Evolutionary conservation across 2,797 vertebrate genomes (phyloP).

Genomic region (Trachops cirrhosus): DNA sequence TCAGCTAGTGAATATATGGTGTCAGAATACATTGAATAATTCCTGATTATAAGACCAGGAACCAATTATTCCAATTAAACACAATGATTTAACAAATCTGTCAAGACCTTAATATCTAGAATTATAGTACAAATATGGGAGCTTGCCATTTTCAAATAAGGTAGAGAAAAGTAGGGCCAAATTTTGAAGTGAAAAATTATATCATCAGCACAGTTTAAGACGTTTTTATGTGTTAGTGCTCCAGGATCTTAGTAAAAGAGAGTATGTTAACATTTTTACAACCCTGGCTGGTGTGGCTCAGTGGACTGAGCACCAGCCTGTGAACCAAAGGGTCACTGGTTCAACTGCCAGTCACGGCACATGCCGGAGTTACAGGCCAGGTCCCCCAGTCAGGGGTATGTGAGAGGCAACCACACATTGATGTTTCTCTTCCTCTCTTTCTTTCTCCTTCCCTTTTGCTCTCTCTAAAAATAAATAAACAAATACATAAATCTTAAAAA

Average conservation of each 20-base stretch:
- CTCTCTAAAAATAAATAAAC: no score
- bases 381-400: no score
- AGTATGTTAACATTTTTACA: not conserved
- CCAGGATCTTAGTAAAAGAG: not conserved
- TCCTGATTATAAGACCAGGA: conserved; percentile 7
- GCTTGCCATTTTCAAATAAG: not conserved
- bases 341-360: no score
- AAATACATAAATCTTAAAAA: no score
- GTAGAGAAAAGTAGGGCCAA: not conserved
- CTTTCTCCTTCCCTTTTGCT: no score
- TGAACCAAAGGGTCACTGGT: no score
- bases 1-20: not conserved
- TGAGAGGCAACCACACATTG: no score
- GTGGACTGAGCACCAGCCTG: no score
- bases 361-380: no score
- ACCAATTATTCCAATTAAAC: conserved; percentile 20
- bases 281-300: no score
- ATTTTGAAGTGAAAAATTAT: conserved; percentile 2
- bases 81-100: not conserved
- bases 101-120: not conserved
- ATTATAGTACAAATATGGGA: not conserved
- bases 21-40: not conserved
- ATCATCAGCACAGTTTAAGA: not conserved
- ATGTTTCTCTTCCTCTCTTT: no score
- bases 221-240: not conserved